These are phyloP conservation scores for Anguilla megastoma DNA, from an alignment of 2,797 vertebrate species.

Conservation along the genomic window DNA sequence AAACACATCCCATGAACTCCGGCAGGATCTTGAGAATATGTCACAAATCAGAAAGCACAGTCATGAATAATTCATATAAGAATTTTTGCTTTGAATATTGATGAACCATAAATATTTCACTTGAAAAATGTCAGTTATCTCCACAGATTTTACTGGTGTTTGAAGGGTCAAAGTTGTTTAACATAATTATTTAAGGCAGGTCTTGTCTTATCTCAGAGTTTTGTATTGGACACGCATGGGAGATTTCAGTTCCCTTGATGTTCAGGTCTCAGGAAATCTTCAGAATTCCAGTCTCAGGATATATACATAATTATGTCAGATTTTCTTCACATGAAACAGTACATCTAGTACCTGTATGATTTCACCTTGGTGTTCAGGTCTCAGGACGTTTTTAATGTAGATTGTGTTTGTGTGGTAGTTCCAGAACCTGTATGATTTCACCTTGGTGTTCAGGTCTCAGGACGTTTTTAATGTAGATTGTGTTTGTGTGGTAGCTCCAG, in stretches of 20 bases:
- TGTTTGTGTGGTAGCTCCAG: too few species aligned
- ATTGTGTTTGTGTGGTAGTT: too few species aligned
- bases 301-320: neutral
- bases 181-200: neutral
- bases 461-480: too few species aligned
- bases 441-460: too few species aligned
- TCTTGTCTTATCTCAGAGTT: neutral
- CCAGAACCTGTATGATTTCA: too few species aligned
- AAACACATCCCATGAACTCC: neutral
- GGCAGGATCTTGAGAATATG: neutral
- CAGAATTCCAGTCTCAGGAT: neutral
- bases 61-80: neutral
- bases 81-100: neutral
- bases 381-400: too few species aligned
- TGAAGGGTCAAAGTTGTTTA: neutral
- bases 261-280: neutral
- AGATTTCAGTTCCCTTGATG: neutral
- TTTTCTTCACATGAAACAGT: too few species aligned
- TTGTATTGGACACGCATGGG: neutral
- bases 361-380: too few species aligned
- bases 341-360: too few species aligned
- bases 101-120: neutral
- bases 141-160: neutral
- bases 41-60: neutral
- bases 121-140: conserved; percentile 3